Evolutionary conservation across 1,140 invertebrate species (phyloP), one percentile per base, ranked within the genome.

Genomic region (Lanistes nyassanus): DNA sequence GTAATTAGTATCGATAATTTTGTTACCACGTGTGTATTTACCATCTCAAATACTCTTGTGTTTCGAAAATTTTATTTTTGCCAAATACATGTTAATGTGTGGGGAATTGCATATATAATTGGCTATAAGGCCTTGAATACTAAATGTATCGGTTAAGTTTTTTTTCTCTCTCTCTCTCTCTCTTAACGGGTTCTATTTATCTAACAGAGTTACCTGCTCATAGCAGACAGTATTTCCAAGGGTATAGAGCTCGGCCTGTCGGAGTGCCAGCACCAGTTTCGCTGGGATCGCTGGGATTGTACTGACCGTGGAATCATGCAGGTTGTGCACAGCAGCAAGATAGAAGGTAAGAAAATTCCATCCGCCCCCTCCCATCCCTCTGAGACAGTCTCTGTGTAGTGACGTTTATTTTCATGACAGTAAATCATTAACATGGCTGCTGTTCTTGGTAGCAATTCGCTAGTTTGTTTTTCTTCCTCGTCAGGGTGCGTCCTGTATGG

Each of bases 211-310:
- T 72, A 72, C 55, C 70, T 72, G 36, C 56, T 72, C n/a, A 55
- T 72, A 34, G 70, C 70, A n/a, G 70, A 72, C 56, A 72, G 70
- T n/a, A 72, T 72, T 55, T 72, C 70, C 23, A 37, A 42, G 55
- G 70, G 70, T 23, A 72, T 72, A 56, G 70, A 72, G 56, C 70
- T 62, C n/a, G 70, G 70, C 13, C 70, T 72, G 31, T 72, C 70
- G 4, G 70, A 72, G 23, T 72, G 70, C n/a, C 70, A 72, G 55
- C 60, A 60, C 36, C 70, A 72, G 55, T 72, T 72, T 56, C 70
- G 70, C 70, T 72, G 70, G 70, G 70, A 72, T 3, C 55, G 70
- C 55, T 72, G 70, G 70, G 70, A 72, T n/a, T 72, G 70, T 36
- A 60, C 70, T 37, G 70, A 72, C 56, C 70, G 56, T 9, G 60